Conservation (phyloP, 1,140 invertebrate species). For the Eufriesea mexicana region DNA sequence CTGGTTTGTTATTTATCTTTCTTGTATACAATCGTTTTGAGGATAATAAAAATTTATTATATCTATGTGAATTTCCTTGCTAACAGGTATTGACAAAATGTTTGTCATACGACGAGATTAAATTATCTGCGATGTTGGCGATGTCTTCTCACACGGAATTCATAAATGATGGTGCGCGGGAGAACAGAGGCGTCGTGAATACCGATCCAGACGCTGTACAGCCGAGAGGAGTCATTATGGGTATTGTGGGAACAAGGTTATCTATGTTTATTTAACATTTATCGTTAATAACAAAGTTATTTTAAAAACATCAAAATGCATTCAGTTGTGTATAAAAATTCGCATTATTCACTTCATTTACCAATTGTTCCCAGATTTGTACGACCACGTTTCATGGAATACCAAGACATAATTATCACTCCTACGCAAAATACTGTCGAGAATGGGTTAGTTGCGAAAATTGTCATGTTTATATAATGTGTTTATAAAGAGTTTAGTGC, state of each 20-base stretch:
- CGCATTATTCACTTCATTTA: not conserved
- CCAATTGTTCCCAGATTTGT: conserved; percentile 73
- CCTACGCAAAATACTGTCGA: conserved; percentile 81
- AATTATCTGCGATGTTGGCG: conserved; percentile 84
- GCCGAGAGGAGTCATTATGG: conserved; percentile 77
- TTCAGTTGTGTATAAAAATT: no score
- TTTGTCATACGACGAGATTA: conserved; percentile 85
- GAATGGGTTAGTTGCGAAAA: conserved; percentile 77
- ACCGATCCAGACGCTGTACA: conserved; percentile 73
- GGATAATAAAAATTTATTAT: not conserved
- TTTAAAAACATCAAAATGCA: not conserved
- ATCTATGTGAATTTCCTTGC: not conserved
- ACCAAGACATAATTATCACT: conserved; percentile 83
- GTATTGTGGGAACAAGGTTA: conserved; percentile 75
- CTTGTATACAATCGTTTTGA: not conserved
- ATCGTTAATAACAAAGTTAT: not conserved
- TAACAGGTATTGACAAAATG: conserved; percentile 80
- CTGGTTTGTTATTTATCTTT: conserved; percentile 66
- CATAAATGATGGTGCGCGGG: conserved; percentile 85
- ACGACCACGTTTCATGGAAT: conserved; percentile 83
- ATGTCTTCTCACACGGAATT: conserved; percentile 85
- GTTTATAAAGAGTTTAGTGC: not conserved
- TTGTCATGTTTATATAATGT: not conserved
- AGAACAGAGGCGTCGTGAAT: conserved; percentile 82
- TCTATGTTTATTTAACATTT: conserved; percentile 51